Base-by-base conservation (phyloP, 2,888 invertebrate species). In the Agriopis marginaria region DNA sequence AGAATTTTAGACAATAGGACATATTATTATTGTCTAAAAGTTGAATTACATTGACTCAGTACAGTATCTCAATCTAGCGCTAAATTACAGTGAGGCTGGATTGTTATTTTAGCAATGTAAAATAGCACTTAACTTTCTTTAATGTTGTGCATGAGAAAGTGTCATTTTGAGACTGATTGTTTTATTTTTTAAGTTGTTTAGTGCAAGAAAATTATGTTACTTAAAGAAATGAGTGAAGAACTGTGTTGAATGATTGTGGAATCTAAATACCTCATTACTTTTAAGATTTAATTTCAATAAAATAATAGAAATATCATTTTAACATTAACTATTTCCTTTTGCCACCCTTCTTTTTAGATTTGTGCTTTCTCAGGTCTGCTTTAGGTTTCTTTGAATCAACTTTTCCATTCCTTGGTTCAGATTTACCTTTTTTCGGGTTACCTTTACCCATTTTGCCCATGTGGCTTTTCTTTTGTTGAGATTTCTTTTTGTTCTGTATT, bases 401-500 rank as follows among this genome's bases (percentile, higher is more conserved):
- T 58, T 90, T 75, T 50, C 69, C 56, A 65, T 74, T 82, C 74
- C 42, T 55, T 65, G 73, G 77, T 82, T 79, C 83, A 88, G 71
- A 89, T 45, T 78, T 78, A 39, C 53, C 66, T 68, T 76, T 74
- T 56, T 82, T 84, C 62, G 84, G 82, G 44, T 86, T 85, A 63
- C 76, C 68, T 73, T 78, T 73, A 68, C 70, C 63, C 61, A 79
- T 78, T 32, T 32, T 32, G 32, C 32, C 32, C 89, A 81, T 85
- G 39, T 86, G 86, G 9, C 84, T 82, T 77, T 91, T 91, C 80
- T 91, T 93, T 71, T 90, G 90, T 49, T 84, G 85, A 0, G 96
- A 94, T 82, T 96, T 96, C 86, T 97, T 97, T 78, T 95, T 96
- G 82, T 97, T 97, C 76, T 96, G 96, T 61, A 95, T 90, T 74